Percentiles rank a stretch among this genome's conserved stretches.
Evolutionary conservation across 2,888 invertebrate species (phyloP).

Genomic region (Drosophila borealis): DNA sequence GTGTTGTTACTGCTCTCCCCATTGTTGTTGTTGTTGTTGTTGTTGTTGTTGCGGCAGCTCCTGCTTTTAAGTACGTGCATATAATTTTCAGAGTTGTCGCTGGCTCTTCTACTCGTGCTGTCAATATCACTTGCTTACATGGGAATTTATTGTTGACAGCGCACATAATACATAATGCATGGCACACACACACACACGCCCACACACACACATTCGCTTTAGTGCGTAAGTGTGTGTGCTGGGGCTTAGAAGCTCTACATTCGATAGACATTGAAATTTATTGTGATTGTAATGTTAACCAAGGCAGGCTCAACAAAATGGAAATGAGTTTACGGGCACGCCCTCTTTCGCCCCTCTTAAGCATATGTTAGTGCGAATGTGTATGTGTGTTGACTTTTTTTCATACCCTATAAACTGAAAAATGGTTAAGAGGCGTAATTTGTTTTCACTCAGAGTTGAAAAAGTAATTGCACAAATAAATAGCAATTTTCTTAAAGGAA

Average conservation of each 20-base stretch:
- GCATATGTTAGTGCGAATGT: constrained; percentile 29
- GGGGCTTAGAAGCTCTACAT: constrained; percentile 51
- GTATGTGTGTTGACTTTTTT: neutral
- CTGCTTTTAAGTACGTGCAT: constrained; percentile 77
- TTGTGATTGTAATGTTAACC: constrained; percentile 69
- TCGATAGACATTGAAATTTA: constrained; percentile 77
- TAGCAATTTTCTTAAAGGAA: too few relatives aligned
- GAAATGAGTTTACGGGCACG: constrained; percentile 60
- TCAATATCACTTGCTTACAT: constrained; percentile 80
- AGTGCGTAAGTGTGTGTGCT: constrained; percentile 2
- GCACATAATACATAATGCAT: constrained; percentile 77
- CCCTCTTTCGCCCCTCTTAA: neutral
- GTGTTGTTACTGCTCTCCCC: neutral
- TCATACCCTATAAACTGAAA: constrained; percentile 8
- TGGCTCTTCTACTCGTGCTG: constrained; percentile 58
- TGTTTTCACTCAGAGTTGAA: too few relatives aligned
- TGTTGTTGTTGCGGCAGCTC: constrained; percentile 5
- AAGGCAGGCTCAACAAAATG: constrained; percentile 52
- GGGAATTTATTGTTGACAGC: constrained; percentile 77
- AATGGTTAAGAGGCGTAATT: neutral
- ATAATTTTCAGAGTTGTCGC: constrained; percentile 68
- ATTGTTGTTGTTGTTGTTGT: neutral
- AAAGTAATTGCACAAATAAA: too few relatives aligned
- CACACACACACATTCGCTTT: constrained; percentile 2
- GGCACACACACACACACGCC: constrained; percentile 24